Conservation (phyloP, 2,797 vertebrate genomes). For the Ctenopoma kingsleyae region DNA sequence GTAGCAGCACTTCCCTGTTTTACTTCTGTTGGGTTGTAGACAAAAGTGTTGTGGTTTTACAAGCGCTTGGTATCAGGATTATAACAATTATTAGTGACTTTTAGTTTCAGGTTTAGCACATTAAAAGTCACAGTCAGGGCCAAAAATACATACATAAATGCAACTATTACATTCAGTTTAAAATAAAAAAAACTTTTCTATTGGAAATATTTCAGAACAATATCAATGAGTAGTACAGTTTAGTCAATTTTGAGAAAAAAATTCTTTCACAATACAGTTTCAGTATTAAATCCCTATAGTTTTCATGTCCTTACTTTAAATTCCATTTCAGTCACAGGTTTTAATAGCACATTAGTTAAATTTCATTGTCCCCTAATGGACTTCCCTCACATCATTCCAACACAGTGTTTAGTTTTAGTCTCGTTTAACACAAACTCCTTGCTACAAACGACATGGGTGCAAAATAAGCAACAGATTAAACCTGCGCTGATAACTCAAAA, state of each 20-base stretch:
- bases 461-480: slow-evolving; percentile 67
- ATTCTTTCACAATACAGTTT: no score
- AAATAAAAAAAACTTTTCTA: no score
- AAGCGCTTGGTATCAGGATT: background rate
- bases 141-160: background rate
- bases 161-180: background rate
- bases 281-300: no score
- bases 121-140: background rate
- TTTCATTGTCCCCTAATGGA: background rate
- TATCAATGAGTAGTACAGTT: background rate
- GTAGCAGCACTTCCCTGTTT: slow-evolving; percentile 63
- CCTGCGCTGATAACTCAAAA: slow-evolving; percentile 63
- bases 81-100: slow-evolving; percentile 11
- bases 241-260: background rate
- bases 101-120: slow-evolving; percentile 17
- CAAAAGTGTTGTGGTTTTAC: slow-evolving; percentile 40
- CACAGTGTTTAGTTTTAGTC: slow-evolving; percentile 38
- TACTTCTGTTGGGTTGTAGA: slow-evolving; percentile 44
- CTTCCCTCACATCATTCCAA: slow-evolving; percentile 11
- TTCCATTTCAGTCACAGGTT: background rate
- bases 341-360: background rate
- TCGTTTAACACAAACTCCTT: slow-evolving; percentile 25
- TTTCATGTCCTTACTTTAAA: background rate
- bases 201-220: background rate
- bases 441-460: slow-evolving; percentile 24